Conservation (phyloP, 2,797 vertebrate species). For the Sciurus vulgaris region DNA sequence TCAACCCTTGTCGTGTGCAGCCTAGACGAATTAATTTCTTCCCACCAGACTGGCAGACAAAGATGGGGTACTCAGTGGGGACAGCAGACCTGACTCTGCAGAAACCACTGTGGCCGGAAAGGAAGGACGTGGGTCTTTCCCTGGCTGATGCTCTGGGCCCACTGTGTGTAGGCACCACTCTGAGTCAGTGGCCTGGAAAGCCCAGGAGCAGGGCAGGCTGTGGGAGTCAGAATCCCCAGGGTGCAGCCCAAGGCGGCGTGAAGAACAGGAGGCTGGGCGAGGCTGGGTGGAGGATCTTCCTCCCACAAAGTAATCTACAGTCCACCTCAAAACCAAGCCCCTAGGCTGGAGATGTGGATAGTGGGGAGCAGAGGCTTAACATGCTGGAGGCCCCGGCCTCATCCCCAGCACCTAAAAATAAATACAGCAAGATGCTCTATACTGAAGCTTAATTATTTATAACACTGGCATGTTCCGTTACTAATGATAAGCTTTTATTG, state of each 20-base stretch:
- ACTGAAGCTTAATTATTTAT: background rate
- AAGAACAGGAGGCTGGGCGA: rapidly evolving
- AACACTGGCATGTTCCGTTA: background rate
- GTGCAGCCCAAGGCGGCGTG: background rate
- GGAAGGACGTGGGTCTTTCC: background rate
- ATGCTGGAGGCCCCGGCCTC: background rate
- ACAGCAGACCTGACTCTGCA: background rate
- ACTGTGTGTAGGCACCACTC: background rate
- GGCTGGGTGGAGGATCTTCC: background rate
- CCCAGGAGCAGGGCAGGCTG: background rate
- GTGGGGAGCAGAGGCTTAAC: too few species aligned
- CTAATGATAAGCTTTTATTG: background rate
- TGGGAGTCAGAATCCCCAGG: background rate
- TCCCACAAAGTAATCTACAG: background rate
- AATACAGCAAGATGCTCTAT: background rate
- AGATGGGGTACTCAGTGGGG: background rate
- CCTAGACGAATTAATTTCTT: background rate
- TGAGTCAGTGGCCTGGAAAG: background rate
- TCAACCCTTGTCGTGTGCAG: too few species aligned
- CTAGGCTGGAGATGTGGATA: background rate
- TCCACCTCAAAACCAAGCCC: background rate
- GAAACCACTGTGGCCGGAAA: background rate
- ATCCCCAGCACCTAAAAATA: background rate
- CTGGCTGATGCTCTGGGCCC: background rate
- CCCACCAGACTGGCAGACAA: background rate